Evolutionary conservation across 1,140 invertebrate genomes (phyloP), one percentile per base, ranked within the genome.

Genomic region (Zaprionus lachaisei): DNA sequence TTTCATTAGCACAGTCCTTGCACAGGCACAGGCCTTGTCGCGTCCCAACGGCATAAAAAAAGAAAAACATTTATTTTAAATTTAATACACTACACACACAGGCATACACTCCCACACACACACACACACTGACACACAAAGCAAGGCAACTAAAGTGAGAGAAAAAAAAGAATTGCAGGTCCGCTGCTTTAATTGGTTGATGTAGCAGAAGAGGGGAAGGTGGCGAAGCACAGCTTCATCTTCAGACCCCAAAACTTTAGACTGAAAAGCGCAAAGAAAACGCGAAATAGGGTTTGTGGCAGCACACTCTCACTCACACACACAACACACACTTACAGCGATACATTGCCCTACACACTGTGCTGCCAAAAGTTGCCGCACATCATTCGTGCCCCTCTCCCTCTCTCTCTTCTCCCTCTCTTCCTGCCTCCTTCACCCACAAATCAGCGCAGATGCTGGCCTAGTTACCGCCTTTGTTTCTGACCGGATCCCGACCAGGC

Each of bases 261-360:
- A 83, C 76, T 89, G 84, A 87, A 87, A 89, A 84, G 81, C 69
- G 85, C 75, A 84, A 89, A 89, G 81, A 90, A 87, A 84, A 72
- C 78, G 73, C 66, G 57, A 69, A 62, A 49, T 54, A 55, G 26
- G 64, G 60, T 47, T 70, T 83, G 64, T 66, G 34, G 22, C 34
- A 44, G 64, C 47, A 41, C 20, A 51, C 78, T 80, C 80, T 79
- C 75, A 62, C 78, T 72, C 80, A 87, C 70, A 66, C 61, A 78
- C 51, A 41, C 47, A 51, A 41, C 47, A 51, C 47, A 14, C 15
- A 41, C 38, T 15, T 6, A n/a, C 38, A n/a, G 38, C 38, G 12
- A 41, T 41, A 41, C 38, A n/a, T n/a, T 41, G 9, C 31, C 31
- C 9, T 34, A 34, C 38, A 41, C 38, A 41, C n/a, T 51, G 47